Conservation (phyloP, 2,888 invertebrate genomes). For the Rotaria magnacalcarata region DNA sequence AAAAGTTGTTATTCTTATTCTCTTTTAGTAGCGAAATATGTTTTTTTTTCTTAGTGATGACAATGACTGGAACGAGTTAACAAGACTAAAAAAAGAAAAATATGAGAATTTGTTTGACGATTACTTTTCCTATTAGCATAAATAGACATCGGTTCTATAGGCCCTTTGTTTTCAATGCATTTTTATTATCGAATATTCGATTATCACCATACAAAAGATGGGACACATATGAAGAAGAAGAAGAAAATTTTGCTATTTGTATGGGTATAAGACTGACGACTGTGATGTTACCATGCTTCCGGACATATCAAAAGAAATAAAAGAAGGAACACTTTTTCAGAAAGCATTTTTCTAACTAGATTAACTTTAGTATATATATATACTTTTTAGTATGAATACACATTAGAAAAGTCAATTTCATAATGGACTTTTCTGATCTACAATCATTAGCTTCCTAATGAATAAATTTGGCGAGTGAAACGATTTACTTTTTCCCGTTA, state of each 20-base stretch:
- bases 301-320: not conserved
- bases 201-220: not conserved
- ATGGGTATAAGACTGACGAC: not conserved
- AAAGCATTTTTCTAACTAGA: not conserved
- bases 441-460: no score
- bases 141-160: not conserved
- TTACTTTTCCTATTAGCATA: not conserved
- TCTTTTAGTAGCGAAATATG: not conserved
- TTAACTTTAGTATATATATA: not conserved
- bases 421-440: no score
- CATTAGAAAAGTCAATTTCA: no score
- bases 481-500: no score
- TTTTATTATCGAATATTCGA: constrained; percentile 7
- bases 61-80: not conserved
- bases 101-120: not conserved
- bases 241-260: not conserved
- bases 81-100: not conserved
- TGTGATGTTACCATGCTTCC: not conserved
- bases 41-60: not conserved
- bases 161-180: not conserved
- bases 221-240: not conserved
- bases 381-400: no score
- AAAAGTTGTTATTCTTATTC: not conserved
- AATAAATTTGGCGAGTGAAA: no score
- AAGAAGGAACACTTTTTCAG: not conserved